Evolutionary conservation across 2,888 invertebrate species (phyloP), one percentile per base, ranked within the genome.

Genomic region (Herminia tarsipennalis): DNA sequence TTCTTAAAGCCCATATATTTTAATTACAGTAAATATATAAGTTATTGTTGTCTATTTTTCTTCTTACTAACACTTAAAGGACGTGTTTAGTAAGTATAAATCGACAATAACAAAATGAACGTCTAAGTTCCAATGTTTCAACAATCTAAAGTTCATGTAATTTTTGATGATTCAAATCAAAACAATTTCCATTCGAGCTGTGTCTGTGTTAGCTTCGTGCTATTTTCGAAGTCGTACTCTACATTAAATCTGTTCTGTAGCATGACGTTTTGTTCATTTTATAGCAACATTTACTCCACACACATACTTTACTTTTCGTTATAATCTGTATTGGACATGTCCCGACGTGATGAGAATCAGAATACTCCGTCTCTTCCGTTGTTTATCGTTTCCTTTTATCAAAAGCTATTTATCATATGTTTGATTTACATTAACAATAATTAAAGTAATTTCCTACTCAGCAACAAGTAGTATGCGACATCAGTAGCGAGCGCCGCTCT

Each of bases 331-430:
- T 46, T 45, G 44, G 37, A 63, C 61, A 53, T 46, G 62, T 59
- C 55, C 35, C 48, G 48, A 71, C 71, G 70, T 75, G 76, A 50
- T 44, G 24, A 25, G 71, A 73, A 71, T 78, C 40, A 40, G 49
- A 73, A 70, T 64, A 66, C 41, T 59, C 37, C 35, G 47, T 54
- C 65, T 59, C 60, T 73, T 73, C 62, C 70, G 61, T 60, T 56
- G 50, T 63, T 57, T 54, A 62, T 62, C 50, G 52, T 57, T 68
- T 68, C 65, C 64, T 70, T 43, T 41, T 53, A 37, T 41, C 40
- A 45, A 32, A 22, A 48, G 35, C 29, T 45, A 44, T 41, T 51
- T 63, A 64, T 58, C 36, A 40, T 58, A 53, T 55, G 53, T 56
- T 67, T 57, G 33, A 60, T 58, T 63, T 55, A 63, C 41, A 62